Evolutionary conservation across 2,797 vertebrate species (phyloP).

Genomic region (Huso huso): DNA sequence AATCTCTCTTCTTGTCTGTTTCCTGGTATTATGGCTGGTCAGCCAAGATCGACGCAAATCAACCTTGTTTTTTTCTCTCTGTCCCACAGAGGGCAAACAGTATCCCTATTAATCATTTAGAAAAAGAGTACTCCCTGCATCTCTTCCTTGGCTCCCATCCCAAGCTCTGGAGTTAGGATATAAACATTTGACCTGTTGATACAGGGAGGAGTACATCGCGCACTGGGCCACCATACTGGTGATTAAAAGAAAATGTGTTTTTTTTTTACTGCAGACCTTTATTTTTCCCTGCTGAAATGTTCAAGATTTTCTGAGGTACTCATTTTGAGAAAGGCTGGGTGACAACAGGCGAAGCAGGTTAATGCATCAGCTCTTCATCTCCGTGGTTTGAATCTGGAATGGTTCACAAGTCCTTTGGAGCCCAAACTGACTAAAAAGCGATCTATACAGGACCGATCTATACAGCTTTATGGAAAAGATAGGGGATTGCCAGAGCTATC

Average conservation of each 20-base stretch:
- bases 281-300: neutral
- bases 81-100: neutral
- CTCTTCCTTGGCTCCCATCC: neutral
- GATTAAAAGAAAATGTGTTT: neutral
- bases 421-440: no score
- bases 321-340: no score
- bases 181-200: neutral
- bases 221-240: neutral
- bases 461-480: no score
- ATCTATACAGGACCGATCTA: no score
- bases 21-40: neutral
- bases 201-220: neutral
- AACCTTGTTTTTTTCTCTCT: neutral
- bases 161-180: neutral
- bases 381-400: no score
- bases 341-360: no score
- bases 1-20: neutral
- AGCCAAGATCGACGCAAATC: neutral
- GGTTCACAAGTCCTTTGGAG: no score
- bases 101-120: neutral
- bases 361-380: no score
- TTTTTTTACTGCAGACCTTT: conserved; percentile 24
- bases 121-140: neutral
- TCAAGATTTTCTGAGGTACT: no score
- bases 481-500: no score